A percentile compares a stretch with the other conserved stretches of the same genome.
These are phyloP conservation scores for Metallyticus violacea DNA, from an alignment of 2,888 invertebrate species.

Conservation along the genomic window DNA sequence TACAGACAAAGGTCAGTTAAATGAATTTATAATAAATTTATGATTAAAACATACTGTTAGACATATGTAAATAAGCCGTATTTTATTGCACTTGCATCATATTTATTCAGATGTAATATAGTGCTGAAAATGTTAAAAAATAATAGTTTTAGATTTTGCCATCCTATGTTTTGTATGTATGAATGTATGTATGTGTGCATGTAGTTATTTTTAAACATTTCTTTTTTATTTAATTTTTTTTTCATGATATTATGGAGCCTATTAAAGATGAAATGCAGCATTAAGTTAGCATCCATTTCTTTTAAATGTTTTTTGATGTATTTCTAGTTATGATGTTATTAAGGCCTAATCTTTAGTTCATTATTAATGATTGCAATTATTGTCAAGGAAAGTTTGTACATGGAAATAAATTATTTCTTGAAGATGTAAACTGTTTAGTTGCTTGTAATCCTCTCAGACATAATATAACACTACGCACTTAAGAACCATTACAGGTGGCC, in stretches of 20 bases:
- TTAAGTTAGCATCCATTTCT: background rate
- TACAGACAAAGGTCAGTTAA: background rate
- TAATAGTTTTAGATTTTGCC: background rate
- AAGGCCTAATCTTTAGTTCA: background rate
- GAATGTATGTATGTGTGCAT: background rate
- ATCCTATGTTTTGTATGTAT: background rate
- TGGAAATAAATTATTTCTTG: constrained; percentile 17
- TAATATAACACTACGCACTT: background rate
- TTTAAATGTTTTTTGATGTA: background rate
- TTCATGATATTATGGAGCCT: background rate
- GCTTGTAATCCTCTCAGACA: background rate
- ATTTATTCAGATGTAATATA: background rate
- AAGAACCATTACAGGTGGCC: too few species aligned
- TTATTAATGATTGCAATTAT: background rate
- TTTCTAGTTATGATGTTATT: background rate
- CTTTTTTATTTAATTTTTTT: background rate
- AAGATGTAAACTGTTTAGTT: background rate
- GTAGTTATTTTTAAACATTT: background rate
- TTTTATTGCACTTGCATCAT: background rate
- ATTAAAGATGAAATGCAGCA: background rate
- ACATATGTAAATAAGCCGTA: background rate
- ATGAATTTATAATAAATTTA: constrained; percentile 8
- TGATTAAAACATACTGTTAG: background rate
- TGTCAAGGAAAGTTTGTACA: background rate
- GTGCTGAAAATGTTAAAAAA: background rate